These are phyloP conservation scores for Phylloscopus trochilus DNA, from an alignment of 2,113 vertebrate genomes.

Conservation along the genomic window DNA sequence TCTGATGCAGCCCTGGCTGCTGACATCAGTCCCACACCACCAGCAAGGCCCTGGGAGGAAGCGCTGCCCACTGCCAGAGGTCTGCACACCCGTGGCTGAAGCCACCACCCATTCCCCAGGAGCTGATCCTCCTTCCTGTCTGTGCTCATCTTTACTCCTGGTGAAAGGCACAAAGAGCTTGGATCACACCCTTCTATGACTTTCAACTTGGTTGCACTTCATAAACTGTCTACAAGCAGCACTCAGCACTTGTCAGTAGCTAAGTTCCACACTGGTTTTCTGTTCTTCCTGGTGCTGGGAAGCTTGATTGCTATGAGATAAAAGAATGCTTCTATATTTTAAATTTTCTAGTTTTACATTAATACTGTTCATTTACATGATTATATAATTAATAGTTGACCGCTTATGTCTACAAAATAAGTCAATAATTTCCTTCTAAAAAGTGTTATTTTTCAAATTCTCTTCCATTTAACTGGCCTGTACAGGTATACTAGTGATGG, in stretches of 20 bases:
- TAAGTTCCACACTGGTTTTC: background rate
- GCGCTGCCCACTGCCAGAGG: fast-evolving
- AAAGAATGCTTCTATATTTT: background rate
- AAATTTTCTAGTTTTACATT: background rate
- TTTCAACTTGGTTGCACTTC: background rate
- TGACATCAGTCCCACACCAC: fast-evolving
- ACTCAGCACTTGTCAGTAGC: background rate
- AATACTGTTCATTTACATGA: background rate
- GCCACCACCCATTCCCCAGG: background rate
- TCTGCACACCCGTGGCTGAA: background rate
- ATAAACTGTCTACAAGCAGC: background rate
- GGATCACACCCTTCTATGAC: too few species aligned
- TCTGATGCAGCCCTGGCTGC: background rate
- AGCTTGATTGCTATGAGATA: background rate
- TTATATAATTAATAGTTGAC: background rate
- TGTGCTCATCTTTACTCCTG: fast-evolving
- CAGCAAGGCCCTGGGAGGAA: background rate
- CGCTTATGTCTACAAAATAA: background rate
- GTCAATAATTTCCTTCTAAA: slow-evolving; percentile 55
- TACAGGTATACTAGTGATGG: slow-evolving; percentile 70
- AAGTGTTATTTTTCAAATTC: slow-evolving; percentile 27
- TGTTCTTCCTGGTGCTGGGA: background rate
- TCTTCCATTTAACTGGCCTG: slow-evolving; percentile 80
- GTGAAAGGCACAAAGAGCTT: background rate
- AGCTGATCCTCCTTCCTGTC: background rate